phyloP scores from a whole-genome alignment of 2,113 vertebrate genomes.

The Channa argus region DNA sequence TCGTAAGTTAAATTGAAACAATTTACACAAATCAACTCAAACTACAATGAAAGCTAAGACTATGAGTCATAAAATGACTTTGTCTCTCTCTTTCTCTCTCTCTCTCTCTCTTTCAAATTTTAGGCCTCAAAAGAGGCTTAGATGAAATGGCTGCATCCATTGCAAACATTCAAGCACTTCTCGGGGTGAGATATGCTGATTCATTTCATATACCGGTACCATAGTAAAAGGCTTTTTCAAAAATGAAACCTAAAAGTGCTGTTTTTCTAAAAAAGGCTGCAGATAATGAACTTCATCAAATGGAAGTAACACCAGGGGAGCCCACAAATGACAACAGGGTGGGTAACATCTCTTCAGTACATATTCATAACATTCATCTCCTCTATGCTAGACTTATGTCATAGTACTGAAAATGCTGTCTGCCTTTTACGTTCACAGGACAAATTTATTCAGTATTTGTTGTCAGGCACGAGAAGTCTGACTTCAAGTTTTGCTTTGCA shows the following conservation, averaged over 20 bases:
- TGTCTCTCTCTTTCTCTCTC: slow-evolving; percentile 5
- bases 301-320: slow-evolving; percentile 41
- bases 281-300: background rate
- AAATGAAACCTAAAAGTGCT: background rate
- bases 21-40: background rate
- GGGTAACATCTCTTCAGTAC: background rate
- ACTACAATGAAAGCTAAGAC: background rate
- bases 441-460: slow-evolving; percentile 14
- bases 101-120: slow-evolving; percentile 25
- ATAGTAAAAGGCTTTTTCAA: background rate
- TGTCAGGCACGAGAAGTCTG: accelerated
- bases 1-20: slow-evolving; percentile 53
- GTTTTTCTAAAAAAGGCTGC: slow-evolving; percentile 47
- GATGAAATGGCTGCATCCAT: accelerated
- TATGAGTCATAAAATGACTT: background rate
- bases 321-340: slow-evolving; percentile 43
- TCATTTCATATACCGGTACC: background rate
- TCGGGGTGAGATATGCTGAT: slow-evolving; percentile 40
- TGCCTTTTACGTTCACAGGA: slow-evolving; percentile 40
- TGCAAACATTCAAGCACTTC: accelerated
- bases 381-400: background rate
- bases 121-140: slow-evolving; percentile 37
- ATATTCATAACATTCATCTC: background rate
- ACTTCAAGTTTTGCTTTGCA: accelerated
- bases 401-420: background rate